Percentiles rank a stretch among this genome's conserved stretches.
phyloP scores from a whole-genome alignment of 2,888 invertebrate species.

The Heteromurus nitidus region DNA sequence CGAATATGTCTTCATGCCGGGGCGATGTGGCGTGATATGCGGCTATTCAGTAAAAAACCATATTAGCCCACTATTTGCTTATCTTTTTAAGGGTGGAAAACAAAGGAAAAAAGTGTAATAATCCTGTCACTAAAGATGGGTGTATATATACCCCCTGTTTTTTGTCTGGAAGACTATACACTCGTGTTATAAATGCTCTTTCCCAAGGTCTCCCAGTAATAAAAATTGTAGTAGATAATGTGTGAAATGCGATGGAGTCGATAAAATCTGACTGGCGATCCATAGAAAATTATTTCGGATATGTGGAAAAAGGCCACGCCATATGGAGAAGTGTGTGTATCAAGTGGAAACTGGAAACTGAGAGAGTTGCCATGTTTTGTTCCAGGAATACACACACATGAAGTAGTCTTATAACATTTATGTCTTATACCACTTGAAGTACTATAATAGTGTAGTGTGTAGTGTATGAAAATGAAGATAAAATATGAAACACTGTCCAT shows the following conservation, averaged over 20 bases:
- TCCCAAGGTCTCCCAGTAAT: no score
- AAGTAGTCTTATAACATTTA: background rate
- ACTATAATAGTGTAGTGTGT: background rate
- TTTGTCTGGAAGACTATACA: background rate
- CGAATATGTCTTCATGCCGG: conserved; percentile 16
- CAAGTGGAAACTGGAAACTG: background rate
- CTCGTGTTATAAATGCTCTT: background rate
- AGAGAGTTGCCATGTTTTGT: no score
- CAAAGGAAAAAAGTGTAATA: background rate
- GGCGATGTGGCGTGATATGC: background rate
- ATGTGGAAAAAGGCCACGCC: background rate
- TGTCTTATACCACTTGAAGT: background rate
- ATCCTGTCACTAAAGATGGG: background rate
- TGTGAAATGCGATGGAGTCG: background rate
- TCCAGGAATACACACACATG: no score
- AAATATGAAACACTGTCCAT: background rate
- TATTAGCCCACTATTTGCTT: conserved; percentile 17
- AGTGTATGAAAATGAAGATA: no score
- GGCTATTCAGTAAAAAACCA: conserved; percentile 3
- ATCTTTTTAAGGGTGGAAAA: conserved; percentile 11
- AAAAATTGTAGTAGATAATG: background rate
- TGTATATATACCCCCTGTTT: background rate
- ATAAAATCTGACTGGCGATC: background rate
- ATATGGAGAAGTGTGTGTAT: background rate
- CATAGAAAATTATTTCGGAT: background rate